These are phyloP conservation scores for Antedon bifida DNA, from an alignment of 35 echinoderm and acorn worm genomes.

Conservation along the genomic window DNA sequence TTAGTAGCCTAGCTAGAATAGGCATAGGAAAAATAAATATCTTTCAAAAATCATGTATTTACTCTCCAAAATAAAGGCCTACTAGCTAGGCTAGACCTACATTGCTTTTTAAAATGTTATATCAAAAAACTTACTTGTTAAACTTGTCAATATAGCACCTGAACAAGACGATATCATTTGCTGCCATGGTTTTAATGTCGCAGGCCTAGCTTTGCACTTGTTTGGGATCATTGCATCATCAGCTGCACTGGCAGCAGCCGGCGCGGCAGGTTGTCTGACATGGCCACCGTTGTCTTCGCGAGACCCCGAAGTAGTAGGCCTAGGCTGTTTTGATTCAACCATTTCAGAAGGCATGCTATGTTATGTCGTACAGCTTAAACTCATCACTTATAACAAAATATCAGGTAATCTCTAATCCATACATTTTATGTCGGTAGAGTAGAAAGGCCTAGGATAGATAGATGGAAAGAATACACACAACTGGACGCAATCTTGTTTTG, in stretches of 20 bases:
- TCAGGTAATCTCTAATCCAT: not conserved
- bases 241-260: not conserved
- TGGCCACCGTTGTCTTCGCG: not conserved
- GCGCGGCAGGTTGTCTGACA: not conserved
- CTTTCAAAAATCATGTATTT: no score
- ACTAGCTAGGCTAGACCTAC: not conserved
- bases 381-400: not conserved
- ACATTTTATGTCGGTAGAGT: no score
- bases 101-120: not conserved
- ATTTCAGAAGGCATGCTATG: not conserved
- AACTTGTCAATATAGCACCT: slow-evolving; percentile 51
- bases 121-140: slow-evolving; percentile 40
- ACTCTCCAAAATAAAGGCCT: not conserved
- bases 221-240: not conserved
- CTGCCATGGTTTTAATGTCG: slow-evolving; percentile 39
- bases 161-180: slow-evolving; percentile 66
- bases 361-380: not conserved
- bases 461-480: no score
- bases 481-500: no score
- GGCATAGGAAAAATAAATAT: no score
- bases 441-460: no score
- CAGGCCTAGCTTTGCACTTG: not conserved
- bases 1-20: no score
- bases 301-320: not conserved
- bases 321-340: not conserved